Evolutionary conservation across 2,113 vertebrate genomes (phyloP).

Genomic region (Okapia johnstoni): DNA sequence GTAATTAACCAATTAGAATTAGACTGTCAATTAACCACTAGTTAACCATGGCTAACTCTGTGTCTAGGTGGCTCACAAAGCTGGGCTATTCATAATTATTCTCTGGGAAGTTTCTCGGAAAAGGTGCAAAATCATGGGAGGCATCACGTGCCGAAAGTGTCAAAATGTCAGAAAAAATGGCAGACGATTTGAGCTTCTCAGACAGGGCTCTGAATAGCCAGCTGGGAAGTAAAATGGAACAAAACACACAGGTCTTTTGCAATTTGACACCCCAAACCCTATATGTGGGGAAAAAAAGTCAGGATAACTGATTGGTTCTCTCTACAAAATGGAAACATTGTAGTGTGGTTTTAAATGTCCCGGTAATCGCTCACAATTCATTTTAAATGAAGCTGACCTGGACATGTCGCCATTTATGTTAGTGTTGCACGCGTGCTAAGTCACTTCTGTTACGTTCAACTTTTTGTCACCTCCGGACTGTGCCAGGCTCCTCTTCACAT

Average conservation of each 20-base stretch:
- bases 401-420: background rate
- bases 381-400: background rate
- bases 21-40: background rate
- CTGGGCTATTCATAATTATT: background rate
- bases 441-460: background rate
- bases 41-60: background rate
- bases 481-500: background rate
- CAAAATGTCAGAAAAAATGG: background rate
- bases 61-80: background rate
- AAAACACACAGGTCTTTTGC: background rate
- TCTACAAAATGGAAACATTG: background rate
- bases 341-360: background rate
- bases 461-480: background rate
- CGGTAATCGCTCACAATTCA: background rate
- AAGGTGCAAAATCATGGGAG: background rate
- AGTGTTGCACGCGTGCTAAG: accelerated
- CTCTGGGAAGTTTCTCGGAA: background rate
- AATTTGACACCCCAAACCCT: background rate
- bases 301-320: background rate
- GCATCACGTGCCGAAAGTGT: background rate
- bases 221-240: background rate
- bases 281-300: background rate
- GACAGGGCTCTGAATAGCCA: background rate
- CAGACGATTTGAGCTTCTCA: background rate
- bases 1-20: background rate